A percentile compares a stretch with the other conserved stretches of the same genome.
Evolutionary conservation across 2,797 vertebrate genomes (phyloP).

Genomic region (Triplophysa yarkandensis): DNA sequence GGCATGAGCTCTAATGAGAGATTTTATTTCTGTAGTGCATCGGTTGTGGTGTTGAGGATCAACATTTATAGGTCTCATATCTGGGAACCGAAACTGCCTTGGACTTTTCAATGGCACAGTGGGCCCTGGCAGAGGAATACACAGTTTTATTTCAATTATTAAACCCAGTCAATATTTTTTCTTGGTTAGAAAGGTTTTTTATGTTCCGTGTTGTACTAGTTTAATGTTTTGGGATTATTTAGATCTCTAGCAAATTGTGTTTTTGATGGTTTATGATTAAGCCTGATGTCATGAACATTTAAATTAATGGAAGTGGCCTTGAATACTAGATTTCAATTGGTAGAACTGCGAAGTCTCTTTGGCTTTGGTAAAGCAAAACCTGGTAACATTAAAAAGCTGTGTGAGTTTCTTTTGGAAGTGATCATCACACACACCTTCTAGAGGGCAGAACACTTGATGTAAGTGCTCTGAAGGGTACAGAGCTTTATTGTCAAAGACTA

Average conservation of each 20-base stretch:
- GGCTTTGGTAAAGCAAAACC: not conserved
- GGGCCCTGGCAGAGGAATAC: constrained; percentile 71
- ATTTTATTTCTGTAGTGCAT: constrained; percentile 68
- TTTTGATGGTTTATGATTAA: not conserved
- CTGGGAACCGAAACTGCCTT: constrained; percentile 65
- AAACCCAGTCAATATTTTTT: constrained; percentile 66
- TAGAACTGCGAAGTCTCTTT: not conserved
- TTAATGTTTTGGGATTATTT: not conserved
- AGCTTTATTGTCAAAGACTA: not conserved
- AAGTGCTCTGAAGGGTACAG: not conserved
- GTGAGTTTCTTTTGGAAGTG: not conserved
- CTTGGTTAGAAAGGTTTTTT: constrained; percentile 30
- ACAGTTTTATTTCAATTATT: constrained; percentile 64
- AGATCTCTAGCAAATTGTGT: not conserved
- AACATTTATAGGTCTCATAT: constrained; percentile 69
- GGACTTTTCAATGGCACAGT: constrained; percentile 66
- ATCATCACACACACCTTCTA: not conserved
- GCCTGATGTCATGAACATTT: not conserved
- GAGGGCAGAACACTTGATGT: not conserved
- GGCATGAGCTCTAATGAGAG: constrained; percentile 75
- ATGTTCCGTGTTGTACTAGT: not conserved
- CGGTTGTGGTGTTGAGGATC: constrained; percentile 76
- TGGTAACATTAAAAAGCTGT: not conserved
- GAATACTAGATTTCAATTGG: not conserved
- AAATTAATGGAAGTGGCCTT: not conserved